Evolutionary conservation across 35 echinoderm and acorn worm genomes (phyloP).

Genomic region (Stichopus chloronotus): DNA sequence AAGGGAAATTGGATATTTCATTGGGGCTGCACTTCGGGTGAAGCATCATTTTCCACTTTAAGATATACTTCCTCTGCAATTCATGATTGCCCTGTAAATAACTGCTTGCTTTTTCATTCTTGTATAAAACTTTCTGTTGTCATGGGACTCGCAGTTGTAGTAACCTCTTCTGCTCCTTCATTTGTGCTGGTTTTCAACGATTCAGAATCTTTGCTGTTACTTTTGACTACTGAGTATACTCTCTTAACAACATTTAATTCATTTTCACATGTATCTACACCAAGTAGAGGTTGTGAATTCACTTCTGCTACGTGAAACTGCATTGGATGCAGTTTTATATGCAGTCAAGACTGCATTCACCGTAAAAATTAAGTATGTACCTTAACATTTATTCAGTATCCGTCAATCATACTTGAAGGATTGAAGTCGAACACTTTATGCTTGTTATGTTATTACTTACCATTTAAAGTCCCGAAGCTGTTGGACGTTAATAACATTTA

Average conservation of each 20-base stretch:
- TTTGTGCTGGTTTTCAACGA: neutral
- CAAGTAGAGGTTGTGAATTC: neutral
- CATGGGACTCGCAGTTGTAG: neutral
- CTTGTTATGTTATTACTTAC: too few relatives aligned
- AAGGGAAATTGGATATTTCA: constrained; percentile 33
- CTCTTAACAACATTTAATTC: neutral
- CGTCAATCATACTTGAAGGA: too few relatives aligned
- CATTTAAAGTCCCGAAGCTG: too few relatives aligned
- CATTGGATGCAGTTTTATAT: neutral
- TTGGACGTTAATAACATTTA: too few relatives aligned
- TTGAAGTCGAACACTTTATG: too few relatives aligned
- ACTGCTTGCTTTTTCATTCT: neutral
- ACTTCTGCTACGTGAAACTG: constrained; percentile 5
- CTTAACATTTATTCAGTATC: too few relatives aligned
- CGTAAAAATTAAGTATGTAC: too few relatives aligned
- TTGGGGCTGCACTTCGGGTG: neutral
- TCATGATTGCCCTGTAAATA: neutral
- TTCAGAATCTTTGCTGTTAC: neutral
- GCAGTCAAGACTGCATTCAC: too few relatives aligned
- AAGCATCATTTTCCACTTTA: constrained; percentile 20
- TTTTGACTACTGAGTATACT: neutral
- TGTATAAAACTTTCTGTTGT: neutral
- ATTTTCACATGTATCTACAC: neutral
- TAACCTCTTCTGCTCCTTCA: neutral
- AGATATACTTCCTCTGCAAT: neutral